These are phyloP conservation scores for Limnephilus rhombicus DNA, from an alignment of 2,888 invertebrate genomes.

Conservation along the genomic window DNA sequence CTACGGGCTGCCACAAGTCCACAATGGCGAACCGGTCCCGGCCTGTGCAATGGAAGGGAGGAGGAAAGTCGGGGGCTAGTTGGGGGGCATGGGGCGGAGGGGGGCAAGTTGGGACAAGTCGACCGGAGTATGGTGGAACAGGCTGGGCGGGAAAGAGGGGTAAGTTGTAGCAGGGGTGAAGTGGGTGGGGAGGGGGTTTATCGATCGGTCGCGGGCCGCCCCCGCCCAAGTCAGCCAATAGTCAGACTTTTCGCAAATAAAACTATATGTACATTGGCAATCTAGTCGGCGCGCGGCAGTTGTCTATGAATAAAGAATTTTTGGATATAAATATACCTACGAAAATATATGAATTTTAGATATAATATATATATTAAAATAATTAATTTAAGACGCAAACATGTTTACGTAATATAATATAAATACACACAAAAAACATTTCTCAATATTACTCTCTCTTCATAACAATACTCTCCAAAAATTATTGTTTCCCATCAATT, in stretches of 20 bases:
- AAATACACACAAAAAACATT: no score
- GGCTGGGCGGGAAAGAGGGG: not conserved
- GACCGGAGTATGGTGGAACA: not conserved
- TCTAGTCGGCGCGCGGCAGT: not conserved
- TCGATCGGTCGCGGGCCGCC: constrained; percentile 22
- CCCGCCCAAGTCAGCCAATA: constrained; percentile 21
- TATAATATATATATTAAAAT: not conserved
- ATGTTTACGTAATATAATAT: no score
- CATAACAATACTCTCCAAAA: no score
- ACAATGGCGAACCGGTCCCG: not conserved
- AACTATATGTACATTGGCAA: constrained; percentile 3
- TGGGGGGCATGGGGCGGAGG: no score
- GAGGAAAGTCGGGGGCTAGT: no score
- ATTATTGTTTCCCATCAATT: no score
- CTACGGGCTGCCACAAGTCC: not conserved
- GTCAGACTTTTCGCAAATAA: constrained; percentile 10
- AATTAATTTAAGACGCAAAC: no score
- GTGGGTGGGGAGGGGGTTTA: not conserved
- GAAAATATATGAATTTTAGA: not conserved
- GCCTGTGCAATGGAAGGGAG: not conserved
- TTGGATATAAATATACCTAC: not conserved
- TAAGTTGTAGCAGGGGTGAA: not conserved
- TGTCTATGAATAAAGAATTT: not conserved
- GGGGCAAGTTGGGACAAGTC: not conserved
- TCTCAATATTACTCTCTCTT: no score